Conservation (phyloP, 2,888 invertebrate genomes). For the Vanessa cardui region DNA sequence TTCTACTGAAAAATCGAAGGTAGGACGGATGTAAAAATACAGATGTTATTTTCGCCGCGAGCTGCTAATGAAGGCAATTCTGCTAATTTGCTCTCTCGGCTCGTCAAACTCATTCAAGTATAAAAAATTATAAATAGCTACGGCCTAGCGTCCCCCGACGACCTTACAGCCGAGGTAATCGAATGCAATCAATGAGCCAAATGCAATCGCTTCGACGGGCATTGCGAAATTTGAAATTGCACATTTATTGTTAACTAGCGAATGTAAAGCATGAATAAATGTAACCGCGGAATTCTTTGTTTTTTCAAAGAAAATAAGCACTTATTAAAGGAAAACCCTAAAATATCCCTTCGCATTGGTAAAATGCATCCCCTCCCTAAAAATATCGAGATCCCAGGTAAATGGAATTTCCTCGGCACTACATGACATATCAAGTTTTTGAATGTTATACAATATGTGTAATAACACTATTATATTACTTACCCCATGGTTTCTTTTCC, state of each 20-base stretch:
- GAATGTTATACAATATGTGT: neutral
- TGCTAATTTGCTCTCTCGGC: conserved; percentile 39
- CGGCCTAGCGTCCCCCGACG: conserved; percentile 55
- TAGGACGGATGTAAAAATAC: conserved; percentile 12
- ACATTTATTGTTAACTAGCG: conserved; percentile 16
- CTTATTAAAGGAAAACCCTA: conserved; percentile 51
- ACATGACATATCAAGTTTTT: neutral
- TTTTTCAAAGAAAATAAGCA: conserved; percentile 13
- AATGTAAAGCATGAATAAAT: conserved; percentile 9
- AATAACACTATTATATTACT: conserved; percentile 59
- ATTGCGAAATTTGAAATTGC: conserved; percentile 38
- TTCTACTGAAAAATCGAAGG: neutral
- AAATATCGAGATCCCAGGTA: conserved; percentile 68
- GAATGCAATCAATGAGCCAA: conserved; percentile 71
- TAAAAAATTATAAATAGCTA: conserved; percentile 64
- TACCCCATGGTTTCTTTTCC: conserved; percentile 93
- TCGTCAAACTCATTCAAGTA: conserved; percentile 44
- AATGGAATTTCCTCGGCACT: conserved; percentile 51
- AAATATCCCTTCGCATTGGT: conserved; percentile 78
- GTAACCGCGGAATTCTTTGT: neutral
- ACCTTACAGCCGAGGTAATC: conserved; percentile 66
- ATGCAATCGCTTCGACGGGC: conserved; percentile 57
- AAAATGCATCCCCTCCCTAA: conserved; percentile 81
- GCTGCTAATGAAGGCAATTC: conserved; percentile 39
- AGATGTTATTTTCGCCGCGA: conserved; percentile 21